Percentiles rank a stretch among this genome's conserved stretches.
Evolutionary conservation across 2,113 vertebrate genomes (phyloP).

Genomic region (Leuciscus idus): DNA sequence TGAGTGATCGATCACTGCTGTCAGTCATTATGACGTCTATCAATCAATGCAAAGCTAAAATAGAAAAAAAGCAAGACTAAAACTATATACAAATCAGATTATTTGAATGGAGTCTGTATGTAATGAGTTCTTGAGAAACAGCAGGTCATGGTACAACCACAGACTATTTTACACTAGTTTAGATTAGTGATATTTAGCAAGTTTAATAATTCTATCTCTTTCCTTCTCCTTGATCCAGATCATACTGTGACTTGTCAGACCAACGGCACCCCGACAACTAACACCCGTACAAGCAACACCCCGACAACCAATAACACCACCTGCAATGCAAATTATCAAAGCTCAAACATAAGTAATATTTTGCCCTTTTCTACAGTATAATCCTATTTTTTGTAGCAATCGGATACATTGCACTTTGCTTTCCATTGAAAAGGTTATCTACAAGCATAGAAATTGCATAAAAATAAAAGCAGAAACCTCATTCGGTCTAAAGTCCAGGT

Average conservation of each 20-base stretch:
- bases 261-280: rapidly evolving
- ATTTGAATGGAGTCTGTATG: neutral
- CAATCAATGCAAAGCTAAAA: neutral
- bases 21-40: neutral
- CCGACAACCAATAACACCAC: neutral
- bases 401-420: neutral
- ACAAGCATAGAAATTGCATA: too few species aligned
- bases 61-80: neutral
- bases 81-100: neutral
- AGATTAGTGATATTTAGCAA: neutral
- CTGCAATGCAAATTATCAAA: neutral
- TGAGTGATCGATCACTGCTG: neutral
- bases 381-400: neutral
- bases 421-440: neutral
- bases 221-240: neutral
- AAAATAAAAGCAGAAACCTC: too few species aligned
- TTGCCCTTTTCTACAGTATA: neutral
- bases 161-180: neutral
- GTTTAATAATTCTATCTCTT: neutral
- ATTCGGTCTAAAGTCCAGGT: too few species aligned
- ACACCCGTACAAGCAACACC: rapidly evolving
- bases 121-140: neutral
- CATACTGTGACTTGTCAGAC: neutral
- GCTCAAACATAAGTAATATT: neutral
- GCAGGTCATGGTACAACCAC: neutral